These are phyloP conservation scores for Dissostichus mawsoni DNA, from an alignment of 2,113 vertebrate species.

Conservation along the genomic window DNA sequence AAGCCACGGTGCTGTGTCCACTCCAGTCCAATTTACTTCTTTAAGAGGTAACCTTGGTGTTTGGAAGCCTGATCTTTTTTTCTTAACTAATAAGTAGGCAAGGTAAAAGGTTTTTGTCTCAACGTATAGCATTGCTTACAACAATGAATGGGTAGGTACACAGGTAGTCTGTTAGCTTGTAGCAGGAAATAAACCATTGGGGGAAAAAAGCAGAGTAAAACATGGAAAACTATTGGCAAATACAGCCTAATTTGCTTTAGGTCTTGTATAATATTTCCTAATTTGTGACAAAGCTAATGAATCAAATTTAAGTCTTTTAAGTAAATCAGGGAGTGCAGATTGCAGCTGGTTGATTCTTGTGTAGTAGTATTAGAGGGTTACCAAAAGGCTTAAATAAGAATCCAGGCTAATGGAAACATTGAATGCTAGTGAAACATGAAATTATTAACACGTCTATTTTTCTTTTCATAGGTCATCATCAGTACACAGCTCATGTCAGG, in stretches of 20 bases:
- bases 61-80: conserved; percentile 25
- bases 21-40: not conserved
- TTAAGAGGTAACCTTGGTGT: not conserved
- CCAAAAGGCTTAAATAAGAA: not conserved
- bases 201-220: not conserved
- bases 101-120: conserved; percentile 7
- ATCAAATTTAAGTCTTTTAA: too few species aligned
- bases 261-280: not conserved
- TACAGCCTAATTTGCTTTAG: not conserved
- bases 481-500: conserved; percentile 98
- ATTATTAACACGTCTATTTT: not conserved
- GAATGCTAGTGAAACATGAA: not conserved
- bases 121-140: not conserved
- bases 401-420: not conserved
- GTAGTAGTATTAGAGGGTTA: too few species aligned
- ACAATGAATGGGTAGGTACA: not conserved
- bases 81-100: not conserved
- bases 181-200: not conserved
- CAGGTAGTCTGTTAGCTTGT: not conserved
- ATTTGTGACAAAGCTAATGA: not conserved
- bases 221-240: not conserved
- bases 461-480: conserved; percentile 88
- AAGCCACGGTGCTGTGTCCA: not conserved
- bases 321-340: too few species aligned
- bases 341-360: too few species aligned